These are phyloP conservation scores for Drosophila punjabiensis DNA, from an alignment of 1,140 invertebrate species.

Conservation along the genomic window DNA sequence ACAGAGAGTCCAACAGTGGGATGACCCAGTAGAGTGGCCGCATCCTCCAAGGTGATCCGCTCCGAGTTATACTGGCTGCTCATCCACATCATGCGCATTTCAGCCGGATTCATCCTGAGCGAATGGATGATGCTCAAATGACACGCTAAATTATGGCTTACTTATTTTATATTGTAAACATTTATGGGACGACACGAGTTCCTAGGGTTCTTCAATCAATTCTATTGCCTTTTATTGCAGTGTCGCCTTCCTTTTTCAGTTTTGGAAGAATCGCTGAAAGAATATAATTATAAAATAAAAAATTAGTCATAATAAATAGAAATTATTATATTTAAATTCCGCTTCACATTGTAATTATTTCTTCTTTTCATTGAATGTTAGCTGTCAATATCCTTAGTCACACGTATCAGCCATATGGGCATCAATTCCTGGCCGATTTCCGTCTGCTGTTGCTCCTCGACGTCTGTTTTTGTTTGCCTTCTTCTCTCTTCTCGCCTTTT, in stretches of 20 bases:
- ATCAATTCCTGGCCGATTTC: neutral
- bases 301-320: neutral
- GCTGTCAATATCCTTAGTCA: constrained; percentile 13
- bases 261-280: constrained; percentile 14
- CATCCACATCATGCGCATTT: constrained; percentile 91
- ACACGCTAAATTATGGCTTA: neutral
- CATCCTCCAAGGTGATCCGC: constrained; percentile 80
- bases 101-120: constrained; percentile 85
- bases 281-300: neutral
- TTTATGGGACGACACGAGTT: constrained; percentile 23
- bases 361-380: neutral
- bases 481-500: constrained; percentile 11
- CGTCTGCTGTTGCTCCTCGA: constrained; percentile 13
- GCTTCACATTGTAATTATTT: neutral
- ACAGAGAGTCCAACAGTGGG: constrained; percentile 78
- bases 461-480: constrained; percentile 30
- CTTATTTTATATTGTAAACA: constrained; percentile 20
- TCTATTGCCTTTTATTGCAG: constrained; percentile 2
- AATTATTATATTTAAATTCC: neutral
- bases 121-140: constrained; percentile 4
- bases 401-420: constrained; percentile 46
- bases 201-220: neutral
- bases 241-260: neutral
- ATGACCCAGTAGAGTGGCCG: constrained; percentile 70
- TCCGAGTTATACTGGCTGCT: constrained; percentile 87